A percentile compares a stretch with the other conserved stretches of the same genome.
These are phyloP conservation scores for Dichetophora obliterata DNA, from an alignment of 2,888 invertebrate species.

Conservation along the genomic window DNA sequence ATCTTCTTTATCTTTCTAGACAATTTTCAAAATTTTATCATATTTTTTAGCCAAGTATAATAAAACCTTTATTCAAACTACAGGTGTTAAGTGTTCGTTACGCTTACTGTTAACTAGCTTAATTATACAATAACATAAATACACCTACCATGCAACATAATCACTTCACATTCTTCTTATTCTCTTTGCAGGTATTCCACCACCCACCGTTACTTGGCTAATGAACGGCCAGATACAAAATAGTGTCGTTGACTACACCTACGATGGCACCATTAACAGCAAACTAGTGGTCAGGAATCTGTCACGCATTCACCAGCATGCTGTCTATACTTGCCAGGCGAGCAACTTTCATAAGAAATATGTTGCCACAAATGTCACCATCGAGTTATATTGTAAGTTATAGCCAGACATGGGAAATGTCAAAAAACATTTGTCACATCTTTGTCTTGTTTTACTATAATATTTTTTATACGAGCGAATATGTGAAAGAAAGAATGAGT, in stretches of 20 bases:
- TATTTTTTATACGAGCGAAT: not conserved
- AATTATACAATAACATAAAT: not conserved
- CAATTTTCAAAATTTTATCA: too few species aligned
- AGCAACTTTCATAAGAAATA: slow-evolving; percentile 76
- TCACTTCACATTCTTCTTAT: not conserved
- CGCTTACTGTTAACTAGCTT: not conserved
- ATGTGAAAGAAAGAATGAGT: not conserved
- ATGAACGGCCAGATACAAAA: slow-evolving; percentile 73
- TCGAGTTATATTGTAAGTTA: slow-evolving; percentile 82
- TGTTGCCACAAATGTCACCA: slow-evolving; percentile 77
- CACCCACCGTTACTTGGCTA: slow-evolving; percentile 83
- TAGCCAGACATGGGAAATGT: not conserved
- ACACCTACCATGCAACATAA: too few species aligned
- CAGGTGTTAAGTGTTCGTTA: not conserved
- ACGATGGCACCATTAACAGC: slow-evolving; percentile 72
- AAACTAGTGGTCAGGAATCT: slow-evolving; percentile 75
- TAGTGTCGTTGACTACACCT: slow-evolving; percentile 68
- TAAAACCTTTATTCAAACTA: too few species aligned
- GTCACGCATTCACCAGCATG: slow-evolving; percentile 79
- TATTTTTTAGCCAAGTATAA: too few species aligned
- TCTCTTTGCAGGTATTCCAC: slow-evolving; percentile 77
- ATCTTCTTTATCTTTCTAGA: too few species aligned
- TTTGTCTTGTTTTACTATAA: not conserved
- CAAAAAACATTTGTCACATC: too few species aligned
- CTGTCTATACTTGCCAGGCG: slow-evolving; percentile 83